Evolutionary conservation across 1,140 invertebrate species (phyloP), one percentile per base, ranked within the genome.

Genomic region (Lordiphosa mommai): DNA sequence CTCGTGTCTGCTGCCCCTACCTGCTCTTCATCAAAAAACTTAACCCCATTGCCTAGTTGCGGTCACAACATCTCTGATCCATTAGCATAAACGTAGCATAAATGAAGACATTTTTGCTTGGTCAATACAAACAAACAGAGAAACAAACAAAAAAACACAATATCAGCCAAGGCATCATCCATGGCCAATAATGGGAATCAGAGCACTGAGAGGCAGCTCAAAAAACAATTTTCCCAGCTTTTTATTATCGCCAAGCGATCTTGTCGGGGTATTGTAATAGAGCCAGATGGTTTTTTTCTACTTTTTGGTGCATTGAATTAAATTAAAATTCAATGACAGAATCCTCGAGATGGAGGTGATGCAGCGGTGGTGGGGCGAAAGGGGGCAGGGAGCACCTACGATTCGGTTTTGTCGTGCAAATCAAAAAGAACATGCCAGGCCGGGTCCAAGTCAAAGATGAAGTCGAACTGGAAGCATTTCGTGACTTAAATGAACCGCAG

Each of bases 251-350:
- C 67, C 65, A 47, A 40, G 49, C 43, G 72, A 80, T 84, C 76
- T 71, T 53, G 61, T 66, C 57, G 56, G 49, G 53, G 68, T 77
- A 79, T 74, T 79, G 74, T 79, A 72, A 72, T 72, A 61, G 70
- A 74, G 63, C 60, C 70, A 68, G 57, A 72, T 73, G 70, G 47
- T 67, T 58, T 68, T 67, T 59, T 71, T 53, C 37, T 65, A 72
- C 68, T 52, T 67, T 66, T 71, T 50, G 61, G 60, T 64, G 64
- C 56, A 76, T 76, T 71, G 76, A 67, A 84, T 82, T 82, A 84
- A 82, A 82, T 77, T 82, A 84, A 82, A 82, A 84, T 82, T 82
- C 77, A 82, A 84, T 84, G 71, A 72, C 72, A 84, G 72, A 30
- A 68, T 41, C 41, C 27, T 50, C 33, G 32, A 23, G 16, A 46